Percentiles rank a stretch among this genome's conserved stretches.
Conservation (phyloP, 2,113 vertebrate species). For the Tragelaphus imberbis region DNA sequence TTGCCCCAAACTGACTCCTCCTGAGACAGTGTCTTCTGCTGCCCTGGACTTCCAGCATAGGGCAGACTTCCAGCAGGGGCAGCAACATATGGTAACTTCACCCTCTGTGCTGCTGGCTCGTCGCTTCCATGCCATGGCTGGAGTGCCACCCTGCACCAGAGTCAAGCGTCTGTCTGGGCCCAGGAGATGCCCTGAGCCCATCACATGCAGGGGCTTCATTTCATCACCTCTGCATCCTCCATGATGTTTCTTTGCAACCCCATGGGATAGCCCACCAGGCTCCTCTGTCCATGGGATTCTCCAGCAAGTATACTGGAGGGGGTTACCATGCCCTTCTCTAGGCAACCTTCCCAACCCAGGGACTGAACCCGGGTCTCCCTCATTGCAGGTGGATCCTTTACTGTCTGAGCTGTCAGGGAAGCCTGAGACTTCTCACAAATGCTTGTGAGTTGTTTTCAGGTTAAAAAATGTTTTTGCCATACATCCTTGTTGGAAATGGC, state of each 20-base stretch:
- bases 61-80: background rate
- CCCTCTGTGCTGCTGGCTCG: background rate
- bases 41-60: no score
- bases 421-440: background rate
- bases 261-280: background rate
- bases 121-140: background rate
- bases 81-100: fast-evolving
- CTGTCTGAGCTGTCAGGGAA: background rate
- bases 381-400: background rate
- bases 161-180: background rate
- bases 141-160: background rate
- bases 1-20: background rate
- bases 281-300: background rate
- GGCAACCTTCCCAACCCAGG: background rate
- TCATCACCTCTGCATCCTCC: background rate
- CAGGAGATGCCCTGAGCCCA: background rate
- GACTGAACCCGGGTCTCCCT: background rate
- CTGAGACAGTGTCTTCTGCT: background rate
- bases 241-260: background rate
- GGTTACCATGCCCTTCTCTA: background rate
- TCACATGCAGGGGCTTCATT: background rate
- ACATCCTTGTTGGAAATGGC: background rate
- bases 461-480: background rate
- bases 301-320: background rate
- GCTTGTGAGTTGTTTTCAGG: background rate